These are phyloP conservation scores for Danionella cerebrum DNA, from an alignment of 2,113 vertebrate genomes.

Conservation along the genomic window DNA sequence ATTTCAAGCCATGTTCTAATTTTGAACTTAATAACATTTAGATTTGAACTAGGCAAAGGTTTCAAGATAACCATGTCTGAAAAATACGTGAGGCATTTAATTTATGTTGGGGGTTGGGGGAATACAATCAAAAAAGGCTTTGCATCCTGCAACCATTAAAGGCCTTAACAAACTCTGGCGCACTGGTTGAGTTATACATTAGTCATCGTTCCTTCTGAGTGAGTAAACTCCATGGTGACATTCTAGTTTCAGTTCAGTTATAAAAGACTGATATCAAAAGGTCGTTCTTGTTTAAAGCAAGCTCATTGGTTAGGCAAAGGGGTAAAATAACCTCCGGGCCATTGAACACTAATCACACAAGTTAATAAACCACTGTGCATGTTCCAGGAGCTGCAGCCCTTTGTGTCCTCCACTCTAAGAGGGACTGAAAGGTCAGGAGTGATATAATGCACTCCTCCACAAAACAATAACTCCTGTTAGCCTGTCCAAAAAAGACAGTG, in stretches of 20 bases:
- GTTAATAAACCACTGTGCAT: slow-evolving; percentile 59
- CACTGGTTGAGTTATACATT: too few relatives aligned
- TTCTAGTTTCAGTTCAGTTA: not conserved
- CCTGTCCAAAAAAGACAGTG: not conserved
- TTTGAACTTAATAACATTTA: too few relatives aligned
- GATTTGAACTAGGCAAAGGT: too few relatives aligned
- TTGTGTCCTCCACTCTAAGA: slow-evolving; percentile 11
- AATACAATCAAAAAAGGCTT: too few relatives aligned
- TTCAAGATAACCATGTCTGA: too few relatives aligned
- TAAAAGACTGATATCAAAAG: slow-evolving; percentile 44
- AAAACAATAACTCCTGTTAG: not conserved
- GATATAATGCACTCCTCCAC: not conserved
- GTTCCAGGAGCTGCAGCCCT: slow-evolving; percentile 32
- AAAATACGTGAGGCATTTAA: too few relatives aligned
- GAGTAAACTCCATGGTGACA: not conserved
- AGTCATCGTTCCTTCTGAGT: not conserved
- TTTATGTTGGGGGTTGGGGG: too few relatives aligned
- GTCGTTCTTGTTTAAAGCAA: slow-evolving; percentile 49
- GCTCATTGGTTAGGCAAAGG: slow-evolving; percentile 22
- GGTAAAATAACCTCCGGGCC: slow-evolving; percentile 15
- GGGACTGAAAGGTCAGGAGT: slow-evolving; percentile 20
- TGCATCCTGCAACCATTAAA: too few relatives aligned
- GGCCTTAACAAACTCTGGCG: too few relatives aligned
- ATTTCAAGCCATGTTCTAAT: too few relatives aligned
- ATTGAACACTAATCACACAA: slow-evolving; percentile 49